These are phyloP conservation scores for Drosophila aldrichi DNA, from an alignment of 2,888 invertebrate genomes.

Conservation along the genomic window DNA sequence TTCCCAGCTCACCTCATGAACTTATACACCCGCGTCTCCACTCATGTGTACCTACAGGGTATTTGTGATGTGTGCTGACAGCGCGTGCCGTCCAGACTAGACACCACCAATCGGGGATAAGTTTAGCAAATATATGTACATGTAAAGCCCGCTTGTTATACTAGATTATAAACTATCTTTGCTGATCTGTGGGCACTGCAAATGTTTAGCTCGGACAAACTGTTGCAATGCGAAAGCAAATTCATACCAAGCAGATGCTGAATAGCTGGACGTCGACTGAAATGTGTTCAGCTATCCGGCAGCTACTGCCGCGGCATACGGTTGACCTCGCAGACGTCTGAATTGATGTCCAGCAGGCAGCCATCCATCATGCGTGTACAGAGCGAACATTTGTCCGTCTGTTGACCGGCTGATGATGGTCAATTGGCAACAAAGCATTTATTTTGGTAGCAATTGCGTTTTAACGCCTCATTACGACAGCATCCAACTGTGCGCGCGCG, in stretches of 20 bases:
- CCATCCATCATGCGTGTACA: neutral
- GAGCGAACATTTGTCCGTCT: constrained; percentile 36
- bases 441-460: constrained; percentile 25
- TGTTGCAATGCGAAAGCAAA: constrained; percentile 9
- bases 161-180: neutral
- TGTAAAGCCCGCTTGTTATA: neutral
- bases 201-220: constrained; percentile 17
- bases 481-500: constrained; percentile 8
- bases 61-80: neutral
- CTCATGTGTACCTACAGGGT: neutral
- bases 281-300: neutral
- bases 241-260: neutral
- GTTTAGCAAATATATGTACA: neutral
- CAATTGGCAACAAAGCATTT: constrained; percentile 26
- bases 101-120: neutral
- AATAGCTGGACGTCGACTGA: no score
- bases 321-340: neutral
- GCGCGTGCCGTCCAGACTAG: constrained; percentile 1
- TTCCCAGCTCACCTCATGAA: neutral
- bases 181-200: neutral
- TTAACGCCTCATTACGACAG: constrained; percentile 33
- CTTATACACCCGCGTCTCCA: neutral
- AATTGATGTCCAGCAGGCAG: neutral
- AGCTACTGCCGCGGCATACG: neutral
- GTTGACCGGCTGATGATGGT: constrained; percentile 30